Percentiles rank a stretch among this genome's conserved stretches.
These are phyloP conservation scores for Toxotes lorentzi DNA, from an alignment of 2,797 vertebrate species.

Conservation along the genomic window DNA sequence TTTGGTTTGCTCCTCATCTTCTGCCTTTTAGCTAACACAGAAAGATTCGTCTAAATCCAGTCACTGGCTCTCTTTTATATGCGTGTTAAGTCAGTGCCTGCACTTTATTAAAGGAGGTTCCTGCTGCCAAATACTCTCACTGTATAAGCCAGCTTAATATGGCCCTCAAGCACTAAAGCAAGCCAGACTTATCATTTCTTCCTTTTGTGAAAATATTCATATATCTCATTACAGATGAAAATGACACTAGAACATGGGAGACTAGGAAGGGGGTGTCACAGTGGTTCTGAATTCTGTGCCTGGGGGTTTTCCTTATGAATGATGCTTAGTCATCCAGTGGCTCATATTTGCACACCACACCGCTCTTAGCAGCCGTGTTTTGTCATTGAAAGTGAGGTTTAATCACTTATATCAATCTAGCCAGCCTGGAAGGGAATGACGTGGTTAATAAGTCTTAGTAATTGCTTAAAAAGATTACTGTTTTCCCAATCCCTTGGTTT, in stretches of 20 bases:
- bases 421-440: neutral
- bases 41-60: constrained; percentile 40
- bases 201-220: neutral
- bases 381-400: constrained; percentile 5
- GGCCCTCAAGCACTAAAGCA: constrained; percentile 12
- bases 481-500: constrained; percentile 13
- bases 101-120: constrained; percentile 34
- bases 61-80: constrained; percentile 43
- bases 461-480: neutral
- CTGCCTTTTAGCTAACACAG: constrained; percentile 28
- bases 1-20: constrained; percentile 41
- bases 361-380: constrained; percentile 12
- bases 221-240: constrained; percentile 30
- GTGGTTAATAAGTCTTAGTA: neutral
- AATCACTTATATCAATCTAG: constrained; percentile 8
- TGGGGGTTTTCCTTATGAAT: neutral
- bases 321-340: neutral
- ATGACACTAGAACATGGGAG: neutral
- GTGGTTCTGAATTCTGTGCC: neutral
- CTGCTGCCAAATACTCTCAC: constrained; percentile 45
- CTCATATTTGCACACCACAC: neutral
- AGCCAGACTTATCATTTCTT: constrained; percentile 2
- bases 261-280: neutral
- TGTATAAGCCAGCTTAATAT: constrained; percentile 16
- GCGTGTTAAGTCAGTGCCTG: constrained; percentile 41